Conservation (phyloP, 2,113 vertebrate species). For the Sterna hirundo region DNA sequence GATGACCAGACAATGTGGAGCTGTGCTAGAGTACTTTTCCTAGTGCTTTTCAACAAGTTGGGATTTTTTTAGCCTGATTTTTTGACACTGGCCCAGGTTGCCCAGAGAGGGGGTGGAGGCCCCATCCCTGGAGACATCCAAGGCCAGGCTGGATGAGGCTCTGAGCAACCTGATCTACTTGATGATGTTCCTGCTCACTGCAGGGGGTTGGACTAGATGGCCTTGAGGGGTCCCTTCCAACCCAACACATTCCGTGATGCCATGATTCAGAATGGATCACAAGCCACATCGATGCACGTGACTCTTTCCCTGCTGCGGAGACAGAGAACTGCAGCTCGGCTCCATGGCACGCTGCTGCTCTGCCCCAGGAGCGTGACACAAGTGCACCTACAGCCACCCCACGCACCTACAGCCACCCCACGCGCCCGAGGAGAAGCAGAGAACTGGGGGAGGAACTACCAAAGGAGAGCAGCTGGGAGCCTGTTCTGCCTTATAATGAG, state of each 20-base stretch:
- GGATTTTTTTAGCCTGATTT: neutral
- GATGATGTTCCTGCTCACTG: too few relatives aligned
- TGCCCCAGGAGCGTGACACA: neutral
- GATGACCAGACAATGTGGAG: neutral
- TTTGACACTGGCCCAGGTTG: too few relatives aligned
- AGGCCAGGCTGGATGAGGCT: too few relatives aligned
- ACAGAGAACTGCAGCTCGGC: neutral
- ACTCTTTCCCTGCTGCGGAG: neutral
- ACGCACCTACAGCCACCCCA: neutral
- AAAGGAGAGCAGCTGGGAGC: neutral
- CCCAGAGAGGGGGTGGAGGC: too few relatives aligned
- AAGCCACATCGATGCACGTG: neutral
- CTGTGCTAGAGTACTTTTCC: neutral
- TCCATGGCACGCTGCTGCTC: neutral
- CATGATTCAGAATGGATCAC: neutral
- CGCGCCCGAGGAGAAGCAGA: neutral
- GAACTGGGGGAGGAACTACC: fast-evolving
- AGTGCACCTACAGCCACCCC: neutral
- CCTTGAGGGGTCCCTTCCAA: too few relatives aligned
- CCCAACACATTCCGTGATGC: neutral
- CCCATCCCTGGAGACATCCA: too few relatives aligned
- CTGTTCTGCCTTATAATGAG: neutral
- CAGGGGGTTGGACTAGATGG: too few relatives aligned
- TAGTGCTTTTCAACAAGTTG: neutral
- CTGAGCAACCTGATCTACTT: too few relatives aligned